Evolutionary conservation across 2,888 invertebrate species (phyloP).

Genomic region (Euphydryas editha): DNA sequence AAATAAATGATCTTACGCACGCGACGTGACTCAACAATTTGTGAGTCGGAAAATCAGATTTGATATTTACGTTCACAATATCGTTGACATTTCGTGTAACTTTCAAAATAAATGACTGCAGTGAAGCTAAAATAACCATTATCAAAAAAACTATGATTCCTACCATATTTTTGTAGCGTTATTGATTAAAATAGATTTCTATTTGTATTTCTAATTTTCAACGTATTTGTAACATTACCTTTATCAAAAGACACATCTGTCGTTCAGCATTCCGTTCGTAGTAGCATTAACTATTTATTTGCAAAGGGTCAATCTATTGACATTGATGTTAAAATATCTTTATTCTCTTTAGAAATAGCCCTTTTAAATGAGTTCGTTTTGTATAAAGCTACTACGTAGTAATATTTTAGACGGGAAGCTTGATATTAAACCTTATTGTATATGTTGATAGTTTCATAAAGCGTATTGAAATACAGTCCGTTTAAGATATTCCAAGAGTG

Average conservation of each 20-base stretch:
- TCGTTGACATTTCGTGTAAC: constrained; percentile 75
- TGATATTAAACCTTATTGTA: constrained; percentile 22
- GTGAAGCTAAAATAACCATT: constrained; percentile 28
- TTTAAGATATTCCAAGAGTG: constrained; percentile 17
- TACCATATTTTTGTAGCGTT: constrained; percentile 6
- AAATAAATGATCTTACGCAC: constrained; percentile 68
- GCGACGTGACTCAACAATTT: constrained; percentile 72
- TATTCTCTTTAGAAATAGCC: constrained; percentile 68
- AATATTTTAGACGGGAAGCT: constrained; percentile 2
- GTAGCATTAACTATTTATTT: constrained; percentile 38
- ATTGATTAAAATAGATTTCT: constrained; percentile 20
- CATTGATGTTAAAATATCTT: constrained; percentile 21
- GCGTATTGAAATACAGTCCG: constrained; percentile 26
- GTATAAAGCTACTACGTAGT: constrained; percentile 37
- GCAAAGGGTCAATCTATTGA: constrained; percentile 65
- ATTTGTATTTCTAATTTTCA: constrained; percentile 5
- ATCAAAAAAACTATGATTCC: constrained; percentile 28
- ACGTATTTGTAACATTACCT: constrained; percentile 26
- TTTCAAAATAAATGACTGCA: constrained; percentile 46
- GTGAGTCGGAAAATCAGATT: constrained; percentile 65
- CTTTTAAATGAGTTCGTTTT: constrained; percentile 69
- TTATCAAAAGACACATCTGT: constrained; percentile 45
- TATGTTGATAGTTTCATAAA: constrained; percentile 20
- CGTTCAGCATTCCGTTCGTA: constrained; percentile 55
- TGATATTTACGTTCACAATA: constrained; percentile 64